These are phyloP conservation scores for Apus apus DNA, from an alignment of 2,113 vertebrate genomes.

Conservation along the genomic window DNA sequence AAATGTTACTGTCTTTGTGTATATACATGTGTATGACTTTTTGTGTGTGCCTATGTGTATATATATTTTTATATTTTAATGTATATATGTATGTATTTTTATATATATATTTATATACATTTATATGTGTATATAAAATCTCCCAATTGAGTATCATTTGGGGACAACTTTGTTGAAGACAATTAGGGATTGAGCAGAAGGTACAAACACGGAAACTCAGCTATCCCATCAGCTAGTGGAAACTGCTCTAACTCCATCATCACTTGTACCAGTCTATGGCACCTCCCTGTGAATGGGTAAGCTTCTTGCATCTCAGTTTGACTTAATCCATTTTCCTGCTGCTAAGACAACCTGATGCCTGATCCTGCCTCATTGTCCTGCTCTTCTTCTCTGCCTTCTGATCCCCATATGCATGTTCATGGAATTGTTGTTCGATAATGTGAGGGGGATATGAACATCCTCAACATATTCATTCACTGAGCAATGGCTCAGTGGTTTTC, in stretches of 20 bases:
- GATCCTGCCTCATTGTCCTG: background rate
- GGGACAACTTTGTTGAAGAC: background rate
- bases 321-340: background rate
- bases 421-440: background rate
- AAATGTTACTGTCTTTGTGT: background rate
- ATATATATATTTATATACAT: no score
- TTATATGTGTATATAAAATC: background rate
- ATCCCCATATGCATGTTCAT: fast-evolving
- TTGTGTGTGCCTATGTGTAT: fast-evolving
- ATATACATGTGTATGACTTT: background rate
- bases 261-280: background rate
- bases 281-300: background rate
- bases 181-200: background rate
- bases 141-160: background rate
- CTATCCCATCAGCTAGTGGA: background rate
- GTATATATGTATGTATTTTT: no score
- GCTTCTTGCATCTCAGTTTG: background rate
- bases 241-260: background rate
- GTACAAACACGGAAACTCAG: background rate
- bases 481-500: background rate
- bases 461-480: background rate
- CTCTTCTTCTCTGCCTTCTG: background rate
- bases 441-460: background rate
- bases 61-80: no score
- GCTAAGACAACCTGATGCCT: background rate